Conservation (phyloP, 2,888 invertebrate genomes). For the Cheilosia soror region DNA sequence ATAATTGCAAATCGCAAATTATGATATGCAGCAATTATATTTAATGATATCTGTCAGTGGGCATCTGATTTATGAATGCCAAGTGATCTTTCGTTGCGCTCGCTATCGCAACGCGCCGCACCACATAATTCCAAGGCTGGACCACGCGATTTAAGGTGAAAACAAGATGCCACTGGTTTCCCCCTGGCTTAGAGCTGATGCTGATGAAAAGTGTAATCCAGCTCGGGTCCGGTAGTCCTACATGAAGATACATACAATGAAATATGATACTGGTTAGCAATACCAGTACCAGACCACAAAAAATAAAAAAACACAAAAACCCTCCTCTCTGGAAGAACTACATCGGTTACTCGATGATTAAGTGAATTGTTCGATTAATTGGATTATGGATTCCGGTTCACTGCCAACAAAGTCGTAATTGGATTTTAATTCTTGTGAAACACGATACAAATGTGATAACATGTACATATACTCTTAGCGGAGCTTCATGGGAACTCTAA, state of each 20-base stretch:
- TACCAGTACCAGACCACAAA: not conserved
- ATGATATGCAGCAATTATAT: conserved; percentile 75
- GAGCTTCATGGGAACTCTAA: conserved; percentile 41
- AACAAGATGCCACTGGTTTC: conserved; percentile 66
- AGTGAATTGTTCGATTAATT: conserved; percentile 76
- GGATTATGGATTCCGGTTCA: conserved; percentile 71
- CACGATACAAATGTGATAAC: conserved; percentile 64
- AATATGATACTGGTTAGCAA: conserved; percentile 63
- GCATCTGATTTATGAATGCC: conserved; percentile 70
- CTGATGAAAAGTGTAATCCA: conserved; percentile 57
- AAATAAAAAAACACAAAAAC: conserved; percentile 2
- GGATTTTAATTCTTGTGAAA: conserved; percentile 73
- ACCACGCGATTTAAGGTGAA: conserved; percentile 64
- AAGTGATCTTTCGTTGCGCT: conserved; percentile 63
- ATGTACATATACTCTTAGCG: conserved; percentile 21
- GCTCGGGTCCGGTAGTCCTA: conserved; percentile 32
- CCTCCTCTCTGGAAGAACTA: conserved; percentile 12
- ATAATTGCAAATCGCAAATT: conserved; percentile 75
- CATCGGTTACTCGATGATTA: conserved; percentile 67
- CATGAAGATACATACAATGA: conserved; percentile 52
- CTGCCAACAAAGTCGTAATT: conserved; percentile 67
- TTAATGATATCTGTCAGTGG: conserved; percentile 74
- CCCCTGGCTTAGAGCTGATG: conserved; percentile 16
- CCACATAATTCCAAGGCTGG: conserved; percentile 33
- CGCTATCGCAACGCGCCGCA: conserved; percentile 25